Conservation (phyloP, 2,113 vertebrate genomes). For the Uropsilus gracilis region DNA sequence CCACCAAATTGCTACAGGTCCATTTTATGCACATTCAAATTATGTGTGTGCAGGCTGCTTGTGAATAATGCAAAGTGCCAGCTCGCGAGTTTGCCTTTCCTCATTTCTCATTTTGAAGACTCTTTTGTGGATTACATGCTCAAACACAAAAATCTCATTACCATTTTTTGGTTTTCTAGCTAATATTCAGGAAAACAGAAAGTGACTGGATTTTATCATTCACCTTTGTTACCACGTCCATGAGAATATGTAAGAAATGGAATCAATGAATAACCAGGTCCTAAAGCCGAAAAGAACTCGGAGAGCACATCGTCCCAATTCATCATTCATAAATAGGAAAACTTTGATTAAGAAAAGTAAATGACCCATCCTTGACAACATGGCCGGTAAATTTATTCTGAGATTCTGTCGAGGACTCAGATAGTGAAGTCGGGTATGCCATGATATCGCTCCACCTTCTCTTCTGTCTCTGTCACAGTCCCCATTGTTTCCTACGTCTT, state of each 20-base stretch:
- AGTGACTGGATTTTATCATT: slow-evolving; percentile 10
- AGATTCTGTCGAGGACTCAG: background rate
- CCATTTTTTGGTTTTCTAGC: slow-evolving; percentile 23
- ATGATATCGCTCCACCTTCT: background rate
- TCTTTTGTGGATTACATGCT: background rate
- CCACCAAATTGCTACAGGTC: background rate
- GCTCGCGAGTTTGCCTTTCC: background rate
- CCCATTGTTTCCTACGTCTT: background rate
- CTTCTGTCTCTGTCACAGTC: background rate
- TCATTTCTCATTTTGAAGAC: slow-evolving; percentile 51
- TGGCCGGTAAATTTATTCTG: background rate
- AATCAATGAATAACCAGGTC: background rate
- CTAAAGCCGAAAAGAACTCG: background rate
- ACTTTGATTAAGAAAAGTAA: background rate
- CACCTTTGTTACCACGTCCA: background rate
- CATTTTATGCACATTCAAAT: background rate
- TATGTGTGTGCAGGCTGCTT: background rate
- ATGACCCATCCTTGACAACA: background rate
- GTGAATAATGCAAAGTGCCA: background rate
- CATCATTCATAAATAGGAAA: background rate
- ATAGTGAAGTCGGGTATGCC: background rate
- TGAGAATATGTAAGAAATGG: background rate
- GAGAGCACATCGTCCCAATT: background rate
- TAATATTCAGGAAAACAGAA: slow-evolving; percentile 48
- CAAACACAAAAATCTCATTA: slow-evolving; percentile 28